Evolutionary conservation across 2,888 invertebrate genomes (phyloP), one percentile per base, ranked within the genome.

Genomic region (Hedychridium roseum): DNA sequence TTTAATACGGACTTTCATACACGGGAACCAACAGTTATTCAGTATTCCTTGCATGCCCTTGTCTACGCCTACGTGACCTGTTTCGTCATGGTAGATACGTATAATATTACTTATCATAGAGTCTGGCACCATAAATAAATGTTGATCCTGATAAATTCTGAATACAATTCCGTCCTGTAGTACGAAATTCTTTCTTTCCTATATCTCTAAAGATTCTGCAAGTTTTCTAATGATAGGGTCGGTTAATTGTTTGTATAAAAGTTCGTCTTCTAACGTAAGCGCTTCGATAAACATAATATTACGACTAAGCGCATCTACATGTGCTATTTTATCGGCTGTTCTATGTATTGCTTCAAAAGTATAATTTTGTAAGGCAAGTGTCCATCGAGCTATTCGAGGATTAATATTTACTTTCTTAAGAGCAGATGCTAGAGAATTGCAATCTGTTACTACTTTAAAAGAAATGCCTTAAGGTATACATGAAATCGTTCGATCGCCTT

Each of bases 381-480:
- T 30, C 30, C 30, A 30, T 11, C 30, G 5, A n/a, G 30, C 23
- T 23, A 23, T 23, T 9, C 23, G 4, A 23, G 23, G 23, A 23
- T 23, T 23, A 9, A 23, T 4, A 23, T 23, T 23, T 4, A 23
- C 23, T 9, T 23, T 23, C 23, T 23, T 23, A 4, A 23, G 4
- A 6, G 23, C 23, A 4, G 4, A 9, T 6, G 9, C 23, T 4
- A 23, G 4, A 6, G 23, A 4, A 23, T 23, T 23, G 23, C 23
- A 23, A 23, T 23, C 23, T 9, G 23, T 20, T 4, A 9, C 11
- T 9, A 9, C 11, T 11, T 30, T 30, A n/a, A 30, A 30, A 7
- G 31, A n/a, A 5, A 45, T 20, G n/a, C 49, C 49, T 18, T 46
- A 21, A 56, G 35, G 34, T 54, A 57, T 2, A 47, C 40, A 6